Evolutionary conservation across 2,113 vertebrate genomes (phyloP).

Genomic region (Dasyurus viverrinus): DNA sequence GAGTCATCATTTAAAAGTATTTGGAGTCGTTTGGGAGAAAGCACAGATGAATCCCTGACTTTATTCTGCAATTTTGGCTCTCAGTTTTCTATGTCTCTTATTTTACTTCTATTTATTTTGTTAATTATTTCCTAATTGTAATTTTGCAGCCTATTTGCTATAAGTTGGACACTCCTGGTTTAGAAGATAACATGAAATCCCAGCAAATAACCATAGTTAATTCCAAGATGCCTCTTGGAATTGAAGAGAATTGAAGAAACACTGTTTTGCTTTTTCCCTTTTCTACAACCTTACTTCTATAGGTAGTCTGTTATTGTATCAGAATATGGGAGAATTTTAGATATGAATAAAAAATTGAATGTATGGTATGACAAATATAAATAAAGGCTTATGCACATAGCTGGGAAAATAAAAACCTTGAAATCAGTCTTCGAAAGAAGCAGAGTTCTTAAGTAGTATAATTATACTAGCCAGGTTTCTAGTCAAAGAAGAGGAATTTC

Average conservation of each 20-base stretch:
- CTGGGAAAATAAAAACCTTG: not conserved
- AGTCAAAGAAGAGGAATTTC: not conserved
- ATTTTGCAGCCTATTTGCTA: not conserved
- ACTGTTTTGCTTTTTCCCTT: not conserved
- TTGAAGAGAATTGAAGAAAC: not conserved
- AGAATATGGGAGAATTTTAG: not conserved
- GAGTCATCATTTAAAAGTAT: no score
- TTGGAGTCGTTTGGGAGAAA: no score
- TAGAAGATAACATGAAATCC: not conserved
- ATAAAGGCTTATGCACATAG: not conserved
- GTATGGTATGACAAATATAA: not conserved
- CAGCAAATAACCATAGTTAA: not conserved
- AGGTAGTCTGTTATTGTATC: not conserved
- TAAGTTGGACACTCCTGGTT: no score
- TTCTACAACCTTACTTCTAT: not conserved
- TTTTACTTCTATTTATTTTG: not conserved
- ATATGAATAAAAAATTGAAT: not conserved
- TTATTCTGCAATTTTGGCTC: no score
- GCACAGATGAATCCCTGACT: no score
- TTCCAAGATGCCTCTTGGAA: not conserved
- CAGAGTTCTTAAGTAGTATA: not conserved
- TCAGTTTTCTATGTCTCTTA: not conserved
- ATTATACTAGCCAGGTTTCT: not conserved
- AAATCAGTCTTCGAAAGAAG: not conserved
- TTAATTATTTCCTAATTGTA: not conserved